phyloP scores from a whole-genome alignment of 1,140 invertebrate genomes.

The Linepithema humile region DNA sequence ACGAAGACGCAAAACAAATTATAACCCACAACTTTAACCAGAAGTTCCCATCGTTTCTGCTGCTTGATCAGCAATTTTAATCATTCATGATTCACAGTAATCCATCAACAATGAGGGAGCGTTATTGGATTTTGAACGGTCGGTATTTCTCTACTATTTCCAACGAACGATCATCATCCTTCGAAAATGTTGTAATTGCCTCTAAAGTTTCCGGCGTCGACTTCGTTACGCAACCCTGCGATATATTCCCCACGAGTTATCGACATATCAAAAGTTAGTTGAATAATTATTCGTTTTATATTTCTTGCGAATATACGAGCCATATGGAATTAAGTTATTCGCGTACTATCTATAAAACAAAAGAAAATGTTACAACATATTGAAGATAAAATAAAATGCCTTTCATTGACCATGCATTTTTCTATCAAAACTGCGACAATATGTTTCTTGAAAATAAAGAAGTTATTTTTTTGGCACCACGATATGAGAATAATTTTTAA shows the following conservation, averaged over 20 bases:
- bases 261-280: slow-evolving; percentile 16
- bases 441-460: background rate
- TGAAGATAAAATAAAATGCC: background rate
- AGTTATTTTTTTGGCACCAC: background rate
- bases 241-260: background rate
- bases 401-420: no score
- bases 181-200: slow-evolving; percentile 21
- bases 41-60: background rate
- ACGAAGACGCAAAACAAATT: background rate
- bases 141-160: background rate
- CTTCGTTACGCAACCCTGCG: background rate
- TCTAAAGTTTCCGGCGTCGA: background rate
- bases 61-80: slow-evolving; percentile 13
- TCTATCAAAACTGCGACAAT: background rate
- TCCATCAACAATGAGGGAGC: slow-evolving; percentile 5
- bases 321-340: background rate
- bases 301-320: background rate
- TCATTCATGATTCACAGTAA: slow-evolving; percentile 9
- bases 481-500: no score
- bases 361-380: background rate
- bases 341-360: background rate
- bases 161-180: slow-evolving; percentile 15
- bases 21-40: background rate
- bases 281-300: background rate
- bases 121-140: slow-evolving; percentile 20